Base-by-base conservation (phyloP, 2,113 vertebrate genomes). In the Rhinolophus ferrumequinum region DNA sequence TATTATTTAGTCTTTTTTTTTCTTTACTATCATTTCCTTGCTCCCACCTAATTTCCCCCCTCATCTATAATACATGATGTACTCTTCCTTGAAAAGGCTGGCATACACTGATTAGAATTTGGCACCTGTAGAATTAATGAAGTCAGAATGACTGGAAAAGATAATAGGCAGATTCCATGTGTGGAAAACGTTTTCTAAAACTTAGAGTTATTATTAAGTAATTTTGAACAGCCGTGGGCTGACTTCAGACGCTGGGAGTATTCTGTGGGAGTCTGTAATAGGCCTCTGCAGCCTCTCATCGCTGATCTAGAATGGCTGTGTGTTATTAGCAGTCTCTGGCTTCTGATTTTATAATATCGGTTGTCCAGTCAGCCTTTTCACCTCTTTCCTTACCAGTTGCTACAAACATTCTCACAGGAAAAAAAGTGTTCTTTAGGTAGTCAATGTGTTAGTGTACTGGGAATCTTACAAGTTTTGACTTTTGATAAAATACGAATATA, bases 381-480 rank as follows among this genome's bases (percentile, higher is more conserved):
- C 44, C 14, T 70, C 7, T 89, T 50, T 77, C 47, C 47, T 62
- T 54, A 64, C 21, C 28, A 81, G 24, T 35, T 81, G 50, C 41
- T 60, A 0, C 10, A 60, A 73, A 8, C 15, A 60, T 93, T 95
- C n/a, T 60, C 14, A 72, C 6, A 33, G 14, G 22, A 6, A 38
- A 77, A 50, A 26, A 64, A 72, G 7, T 70, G 3, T 76, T 52
- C 58, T 83, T 81, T 83, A 87, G 16, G 24, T 62, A 35, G 30
- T 44, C 41, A 90, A 10, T 82, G 70, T 83, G 21, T 95, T 83
- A 83, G 15, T 88, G 11, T 22, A 44, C 58, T 88, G 84, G 38
- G n/a, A 89, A 62, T 77, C 58, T 67, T 88, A 80, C 21, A 70
- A 93, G 38, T 93, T 93, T 93, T 86, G 11, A 18, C 47, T 64